Conservation (phyloP, 2,888 invertebrate genomes). For the Ophion slaviceki region DNA sequence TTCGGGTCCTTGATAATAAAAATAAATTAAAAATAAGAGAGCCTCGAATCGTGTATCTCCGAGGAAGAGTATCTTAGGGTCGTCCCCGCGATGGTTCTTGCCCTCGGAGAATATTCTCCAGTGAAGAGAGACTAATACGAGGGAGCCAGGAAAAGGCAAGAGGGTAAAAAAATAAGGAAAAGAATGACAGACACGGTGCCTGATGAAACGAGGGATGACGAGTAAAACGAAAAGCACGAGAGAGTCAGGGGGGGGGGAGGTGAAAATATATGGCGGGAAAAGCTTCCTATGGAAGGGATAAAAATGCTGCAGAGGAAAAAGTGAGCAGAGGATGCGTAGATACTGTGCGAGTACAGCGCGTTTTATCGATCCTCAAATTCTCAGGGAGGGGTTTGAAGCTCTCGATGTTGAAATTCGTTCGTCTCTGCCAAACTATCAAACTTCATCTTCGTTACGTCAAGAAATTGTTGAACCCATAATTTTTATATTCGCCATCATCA, state of each 20-base stretch:
- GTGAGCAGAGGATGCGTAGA: conserved; percentile 59
- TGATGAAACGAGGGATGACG: conserved; percentile 34
- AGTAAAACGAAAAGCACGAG: background rate
- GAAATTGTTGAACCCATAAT: background rate
- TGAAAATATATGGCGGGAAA: conserved; percentile 31
- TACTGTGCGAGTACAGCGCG: conserved; percentile 44
- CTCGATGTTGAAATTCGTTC: conserved; percentile 15
- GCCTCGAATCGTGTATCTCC: conserved; percentile 15
- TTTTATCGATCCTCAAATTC: conserved; percentile 65
- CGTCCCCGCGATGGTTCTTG: conserved; percentile 54
- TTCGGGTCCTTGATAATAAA: background rate
- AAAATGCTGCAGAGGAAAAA: conserved; percentile 61
- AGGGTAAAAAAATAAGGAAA: conserved; percentile 20
- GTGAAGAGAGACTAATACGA: conserved; percentile 15
- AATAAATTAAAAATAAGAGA: conserved; percentile 4
- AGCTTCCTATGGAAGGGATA: conserved; percentile 38
- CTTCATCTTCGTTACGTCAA: background rate
- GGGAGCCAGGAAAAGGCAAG: background rate
- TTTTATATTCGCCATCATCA: background rate
- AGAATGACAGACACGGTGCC: conserved; percentile 27
- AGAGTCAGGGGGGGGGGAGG: background rate
- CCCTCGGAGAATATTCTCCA: conserved; percentile 41
- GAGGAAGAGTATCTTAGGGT: conserved; percentile 34
- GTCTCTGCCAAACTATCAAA: background rate
- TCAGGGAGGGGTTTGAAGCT: conserved; percentile 31